Evolutionary conservation across 2,888 invertebrate genomes (phyloP), one percentile per base, ranked within the genome.

Genomic region (Dolichopus griseipennis): DNA sequence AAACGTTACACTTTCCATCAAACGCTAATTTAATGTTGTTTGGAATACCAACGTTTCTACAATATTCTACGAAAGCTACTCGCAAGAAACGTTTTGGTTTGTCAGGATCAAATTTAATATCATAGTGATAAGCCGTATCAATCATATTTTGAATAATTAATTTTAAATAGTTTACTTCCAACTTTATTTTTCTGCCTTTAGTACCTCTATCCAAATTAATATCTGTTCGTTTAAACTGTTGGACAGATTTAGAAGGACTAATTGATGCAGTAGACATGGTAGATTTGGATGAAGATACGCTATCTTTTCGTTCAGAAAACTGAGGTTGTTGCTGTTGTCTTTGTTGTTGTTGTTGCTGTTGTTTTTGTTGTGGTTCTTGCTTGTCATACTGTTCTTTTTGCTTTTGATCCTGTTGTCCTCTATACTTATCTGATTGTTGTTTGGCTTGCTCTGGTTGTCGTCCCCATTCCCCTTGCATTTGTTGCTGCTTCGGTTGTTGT

Each of bases 1-100:
- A 92, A 67, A 87, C 83, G 77, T 89, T 91, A 73, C 88, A 88
- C 61, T 79, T 83, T 34, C 91, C 91, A 81, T 93, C 92, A 78
- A 86, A 93, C 0, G 90, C 91, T n/a, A 88, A 84, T 69, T 79
- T 73, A 52, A 77, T 75, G 0, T 83, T 76, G 0, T 83, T 82
- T 73, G 85, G 84, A 68, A 75, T 33, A 10, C 41, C 34, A 66
- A 71, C 68, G 43, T 76, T 74, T 0, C 71, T 41, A 8, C 82
- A 79, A 5, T 81, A 81, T 3, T 71, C 70, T 3, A 78, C 76
- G 71, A 86, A 85, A 0, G 85, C 86, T 0, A 71, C 66, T 0
- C 87, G 81, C 67, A 87, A 74, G 72, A 88, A 80, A 73, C 85
- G 87, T 73, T 88, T 90, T 0, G 91, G 90, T 64, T 79, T 85